phyloP scores from a whole-genome alignment of 1,140 invertebrate species.

The Cheumatopsyche charites region DNA sequence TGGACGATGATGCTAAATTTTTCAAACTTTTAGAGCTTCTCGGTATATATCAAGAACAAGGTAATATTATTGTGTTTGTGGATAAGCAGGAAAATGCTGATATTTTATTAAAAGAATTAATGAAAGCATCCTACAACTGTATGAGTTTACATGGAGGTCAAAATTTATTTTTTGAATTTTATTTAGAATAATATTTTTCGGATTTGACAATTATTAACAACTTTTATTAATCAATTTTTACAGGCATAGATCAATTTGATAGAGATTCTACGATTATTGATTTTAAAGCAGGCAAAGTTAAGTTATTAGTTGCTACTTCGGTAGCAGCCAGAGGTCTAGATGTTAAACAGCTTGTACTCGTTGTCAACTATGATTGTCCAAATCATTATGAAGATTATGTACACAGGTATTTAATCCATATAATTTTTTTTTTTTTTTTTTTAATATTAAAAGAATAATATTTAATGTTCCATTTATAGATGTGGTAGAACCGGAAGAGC shows the following conservation, averaged over 20 bases:
- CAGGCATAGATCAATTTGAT: constrained; percentile 96
- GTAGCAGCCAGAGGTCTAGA: constrained; percentile 97
- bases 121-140: constrained; percentile 95
- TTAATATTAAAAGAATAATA: background rate
- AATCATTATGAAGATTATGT: constrained; percentile 99
- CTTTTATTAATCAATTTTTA: constrained; percentile 47
- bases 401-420: constrained; percentile 65
- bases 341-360: constrained; percentile 96
- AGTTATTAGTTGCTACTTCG: constrained; percentile 89
- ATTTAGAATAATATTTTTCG: background rate
- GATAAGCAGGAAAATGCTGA: constrained; percentile 99
- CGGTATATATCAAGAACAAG: constrained; percentile 92
- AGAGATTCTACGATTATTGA: constrained; percentile 97
- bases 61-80: constrained; percentile 96
- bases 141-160: constrained; percentile 97
- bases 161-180: constrained; percentile 38
- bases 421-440: background rate
- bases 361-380: constrained; percentile 99
- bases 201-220: background rate
- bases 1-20: constrained; percentile 98
- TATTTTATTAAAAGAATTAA: constrained; percentile 90
- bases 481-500: constrained; percentile 93
- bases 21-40: constrained; percentile 96
- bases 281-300: constrained; percentile 93
- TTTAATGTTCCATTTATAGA: constrained; percentile 55